A percentile compares a stretch with the other conserved stretches of the same genome.
phyloP scores from a whole-genome alignment of 2,797 vertebrate species.

The Brachyalestes nurse region DNA sequence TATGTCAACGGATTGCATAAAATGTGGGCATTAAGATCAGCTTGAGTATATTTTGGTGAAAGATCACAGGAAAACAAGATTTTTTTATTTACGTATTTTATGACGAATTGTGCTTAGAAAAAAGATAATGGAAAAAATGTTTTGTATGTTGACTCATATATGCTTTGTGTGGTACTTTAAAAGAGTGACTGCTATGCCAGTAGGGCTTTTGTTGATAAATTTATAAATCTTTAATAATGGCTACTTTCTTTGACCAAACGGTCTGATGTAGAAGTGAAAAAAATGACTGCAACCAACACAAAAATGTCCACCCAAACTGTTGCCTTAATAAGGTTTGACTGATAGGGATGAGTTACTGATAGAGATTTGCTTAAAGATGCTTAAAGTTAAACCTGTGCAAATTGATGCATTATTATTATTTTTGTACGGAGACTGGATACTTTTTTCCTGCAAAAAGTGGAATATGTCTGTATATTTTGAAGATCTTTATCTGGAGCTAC shows the following conservation, averaged over 20 bases:
- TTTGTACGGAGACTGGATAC: background rate
- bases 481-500: background rate
- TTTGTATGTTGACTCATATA: background rate
- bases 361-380: background rate
- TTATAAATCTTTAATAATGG: no score
- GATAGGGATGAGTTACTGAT: no score
- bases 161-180: no score
- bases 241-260: background rate
- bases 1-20: no score
- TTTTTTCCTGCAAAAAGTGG: no score
- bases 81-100: background rate
- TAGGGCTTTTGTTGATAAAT: no score
- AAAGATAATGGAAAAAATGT: background rate
- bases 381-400: no score
- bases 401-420: background rate
- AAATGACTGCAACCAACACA: background rate
- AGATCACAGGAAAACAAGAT: no score
- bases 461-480: no score
- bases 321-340: background rate
- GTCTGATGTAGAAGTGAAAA: background rate
- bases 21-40: no score
- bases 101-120: background rate
- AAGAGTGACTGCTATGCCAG: no score
- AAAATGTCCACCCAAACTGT: background rate
- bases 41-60: no score